phyloP scores from a whole-genome alignment of 2,797 vertebrate genomes.

The Parauchenoglanis ngamensis region DNA sequence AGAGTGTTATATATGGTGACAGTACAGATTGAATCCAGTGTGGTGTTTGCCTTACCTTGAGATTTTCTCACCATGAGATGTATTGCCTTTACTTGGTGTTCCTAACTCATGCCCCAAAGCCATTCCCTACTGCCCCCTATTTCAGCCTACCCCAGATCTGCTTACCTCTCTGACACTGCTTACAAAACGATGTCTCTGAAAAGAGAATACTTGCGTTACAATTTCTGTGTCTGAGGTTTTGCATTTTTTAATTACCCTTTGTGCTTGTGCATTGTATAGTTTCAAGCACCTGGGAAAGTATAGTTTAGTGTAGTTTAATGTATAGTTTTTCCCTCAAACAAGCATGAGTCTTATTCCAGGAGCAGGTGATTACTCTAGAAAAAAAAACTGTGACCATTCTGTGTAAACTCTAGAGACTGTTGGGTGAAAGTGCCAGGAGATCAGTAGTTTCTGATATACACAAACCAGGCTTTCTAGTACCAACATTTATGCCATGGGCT shows the following conservation, averaged over 20 bases:
- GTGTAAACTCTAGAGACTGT: not conserved
- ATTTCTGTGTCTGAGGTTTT: slow-evolving; percentile 46
- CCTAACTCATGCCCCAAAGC: slow-evolving; percentile 56
- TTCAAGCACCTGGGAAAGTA: slow-evolving; percentile 53
- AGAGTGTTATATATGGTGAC: slow-evolving; percentile 14
- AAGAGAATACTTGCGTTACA: slow-evolving; percentile 62
- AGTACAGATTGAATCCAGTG: slow-evolving; percentile 15
- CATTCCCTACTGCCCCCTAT: slow-evolving; percentile 49
- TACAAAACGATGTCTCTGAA: slow-evolving; percentile 65
- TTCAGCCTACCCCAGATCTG: slow-evolving; percentile 62
- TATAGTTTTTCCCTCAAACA: slow-evolving; percentile 24
- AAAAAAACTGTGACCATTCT: not conserved
- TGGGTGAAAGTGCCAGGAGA: not conserved
- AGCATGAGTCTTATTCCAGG: slow-evolving; percentile 15
- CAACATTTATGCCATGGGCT: not conserved
- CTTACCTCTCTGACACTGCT: slow-evolving; percentile 58
- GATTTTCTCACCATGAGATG: slow-evolving; percentile 57
- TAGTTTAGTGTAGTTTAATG: not conserved
- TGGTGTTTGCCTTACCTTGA: slow-evolving; percentile 2
- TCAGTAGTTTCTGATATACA: not conserved
- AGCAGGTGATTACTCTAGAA: not conserved
- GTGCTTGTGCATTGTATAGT: slow-evolving; percentile 47
- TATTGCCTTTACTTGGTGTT: slow-evolving; percentile 59
- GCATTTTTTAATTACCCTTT: slow-evolving; percentile 54
- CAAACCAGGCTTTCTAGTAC: not conserved